Evolutionary conservation across 2,797 vertebrate species (phyloP).

Genomic region (Enteromius paludinosus): DNA sequence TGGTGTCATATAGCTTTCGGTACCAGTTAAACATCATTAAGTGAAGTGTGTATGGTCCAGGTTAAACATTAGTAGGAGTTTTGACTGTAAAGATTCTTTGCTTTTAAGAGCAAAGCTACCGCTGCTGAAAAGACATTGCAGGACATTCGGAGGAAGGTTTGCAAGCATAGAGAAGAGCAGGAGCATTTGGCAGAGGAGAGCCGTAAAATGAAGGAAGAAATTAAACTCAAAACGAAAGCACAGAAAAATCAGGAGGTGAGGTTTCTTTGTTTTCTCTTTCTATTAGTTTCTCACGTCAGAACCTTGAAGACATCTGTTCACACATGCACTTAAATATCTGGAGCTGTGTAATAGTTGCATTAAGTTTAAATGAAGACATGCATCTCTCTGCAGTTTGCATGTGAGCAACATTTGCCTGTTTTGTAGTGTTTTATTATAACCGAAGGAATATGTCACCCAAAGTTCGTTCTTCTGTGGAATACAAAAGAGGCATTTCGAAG

Average conservation of each 20-base stretch:
- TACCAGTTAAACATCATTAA: background rate
- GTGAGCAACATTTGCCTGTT: background rate
- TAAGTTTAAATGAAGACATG: background rate
- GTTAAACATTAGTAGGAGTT: background rate
- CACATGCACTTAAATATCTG: background rate
- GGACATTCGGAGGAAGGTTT: constrained; percentile 57
- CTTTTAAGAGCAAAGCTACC: constrained; percentile 54
- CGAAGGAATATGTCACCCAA: constrained; percentile 1
- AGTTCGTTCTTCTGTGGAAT: background rate
- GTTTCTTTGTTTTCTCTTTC: background rate
- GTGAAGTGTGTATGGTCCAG: background rate
- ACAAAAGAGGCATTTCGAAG: background rate
- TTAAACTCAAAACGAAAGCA: constrained; percentile 59
- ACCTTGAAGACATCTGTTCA: background rate
- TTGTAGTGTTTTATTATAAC: background rate
- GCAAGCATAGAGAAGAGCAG: constrained; percentile 48
- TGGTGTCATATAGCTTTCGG: background rate
- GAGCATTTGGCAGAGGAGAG: constrained; percentile 48
- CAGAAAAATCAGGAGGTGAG: constrained; percentile 63
- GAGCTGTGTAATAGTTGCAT: background rate
- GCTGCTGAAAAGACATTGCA: constrained; percentile 50
- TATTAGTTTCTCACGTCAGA: constrained; percentile 8
- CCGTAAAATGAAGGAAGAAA: constrained; percentile 58
- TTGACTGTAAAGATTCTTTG: background rate
- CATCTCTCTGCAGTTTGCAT: background rate